Conservation (phyloP, 2,888 invertebrate genomes). For the Netelia melanura region DNA sequence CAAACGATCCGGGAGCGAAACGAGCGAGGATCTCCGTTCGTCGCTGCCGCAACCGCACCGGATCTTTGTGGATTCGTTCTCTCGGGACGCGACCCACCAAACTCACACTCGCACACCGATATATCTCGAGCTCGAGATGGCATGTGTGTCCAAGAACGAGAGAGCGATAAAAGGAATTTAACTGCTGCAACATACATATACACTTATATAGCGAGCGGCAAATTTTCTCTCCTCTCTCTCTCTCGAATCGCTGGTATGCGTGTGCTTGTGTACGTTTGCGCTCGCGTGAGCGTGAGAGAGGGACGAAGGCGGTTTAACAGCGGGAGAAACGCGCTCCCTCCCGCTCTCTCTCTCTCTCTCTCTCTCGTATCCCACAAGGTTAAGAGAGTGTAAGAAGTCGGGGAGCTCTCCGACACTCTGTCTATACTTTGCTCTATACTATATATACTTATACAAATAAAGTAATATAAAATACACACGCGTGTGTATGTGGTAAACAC, state of each 20-base stretch:
- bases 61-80: constrained; percentile 40
- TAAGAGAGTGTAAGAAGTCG: constrained; percentile 62
- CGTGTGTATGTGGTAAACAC: not conserved
- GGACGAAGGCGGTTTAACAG: constrained; percentile 24
- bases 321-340: constrained; percentile 37
- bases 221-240: constrained; percentile 11
- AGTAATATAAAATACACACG: not conserved
- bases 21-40: constrained; percentile 44
- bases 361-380: constrained; percentile 56
- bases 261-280: not conserved
- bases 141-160: constrained; percentile 15
- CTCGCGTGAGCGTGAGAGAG: constrained; percentile 13
- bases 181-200: constrained; percentile 35
- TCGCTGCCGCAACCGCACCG: constrained; percentile 49
- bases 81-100: constrained; percentile 8
- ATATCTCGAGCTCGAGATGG: not conserved
- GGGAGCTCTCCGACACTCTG: constrained; percentile 24
- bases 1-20: constrained; percentile 38
- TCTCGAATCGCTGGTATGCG: constrained; percentile 15
- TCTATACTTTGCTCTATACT: not conserved
- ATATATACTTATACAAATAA: not conserved
- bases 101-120: not conserved
- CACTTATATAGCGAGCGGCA: constrained; percentile 24
- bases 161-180: constrained; percentile 54
- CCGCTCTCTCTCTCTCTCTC: constrained; percentile 53